These are phyloP conservation scores for Oxyruncus cristatus DNA, from an alignment of 2,113 vertebrate species.

Conservation along the genomic window DNA sequence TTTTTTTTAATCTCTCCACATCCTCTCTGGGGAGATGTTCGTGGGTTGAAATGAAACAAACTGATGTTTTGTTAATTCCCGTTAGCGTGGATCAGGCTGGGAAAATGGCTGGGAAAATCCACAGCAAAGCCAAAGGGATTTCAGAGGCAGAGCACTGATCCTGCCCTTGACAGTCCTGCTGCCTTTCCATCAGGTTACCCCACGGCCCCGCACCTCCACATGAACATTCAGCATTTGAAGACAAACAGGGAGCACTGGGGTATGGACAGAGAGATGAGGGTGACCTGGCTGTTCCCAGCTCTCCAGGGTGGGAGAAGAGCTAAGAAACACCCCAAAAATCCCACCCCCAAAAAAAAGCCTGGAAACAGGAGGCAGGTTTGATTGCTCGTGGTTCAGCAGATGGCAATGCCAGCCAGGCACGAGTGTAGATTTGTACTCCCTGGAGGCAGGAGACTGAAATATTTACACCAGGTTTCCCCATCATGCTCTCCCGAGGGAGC, in stretches of 20 bases:
- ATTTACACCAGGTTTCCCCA: constrained; percentile 59
- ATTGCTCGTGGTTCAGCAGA: constrained; percentile 30
- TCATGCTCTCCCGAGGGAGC: constrained; percentile 14
- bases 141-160: not conserved
- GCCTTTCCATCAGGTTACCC: not conserved
- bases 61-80: constrained; percentile 73
- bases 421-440: constrained; percentile 36
- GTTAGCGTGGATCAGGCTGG: not conserved
- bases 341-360: not conserved
- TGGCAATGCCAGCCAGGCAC: constrained; percentile 37
- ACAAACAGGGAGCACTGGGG: not conserved
- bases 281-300: not conserved
- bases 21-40: constrained; percentile 63
- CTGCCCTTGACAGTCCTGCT: not conserved
- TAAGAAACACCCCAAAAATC: not conserved
- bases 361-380: constrained; percentile 41
- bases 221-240: not conserved
- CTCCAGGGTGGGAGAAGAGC: not conserved
- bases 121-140: not conserved
- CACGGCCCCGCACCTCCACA: not conserved
- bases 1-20: constrained; percentile 39
- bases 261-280: not conserved
- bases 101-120: not conserved
- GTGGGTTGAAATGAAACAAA: constrained; percentile 76
- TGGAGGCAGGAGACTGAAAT: constrained; percentile 45